Evolutionary conservation across 2,888 invertebrate genomes (phyloP), one percentile per base, ranked within the genome.

Genomic region (Eudasyphora cyanicolor): DNA sequence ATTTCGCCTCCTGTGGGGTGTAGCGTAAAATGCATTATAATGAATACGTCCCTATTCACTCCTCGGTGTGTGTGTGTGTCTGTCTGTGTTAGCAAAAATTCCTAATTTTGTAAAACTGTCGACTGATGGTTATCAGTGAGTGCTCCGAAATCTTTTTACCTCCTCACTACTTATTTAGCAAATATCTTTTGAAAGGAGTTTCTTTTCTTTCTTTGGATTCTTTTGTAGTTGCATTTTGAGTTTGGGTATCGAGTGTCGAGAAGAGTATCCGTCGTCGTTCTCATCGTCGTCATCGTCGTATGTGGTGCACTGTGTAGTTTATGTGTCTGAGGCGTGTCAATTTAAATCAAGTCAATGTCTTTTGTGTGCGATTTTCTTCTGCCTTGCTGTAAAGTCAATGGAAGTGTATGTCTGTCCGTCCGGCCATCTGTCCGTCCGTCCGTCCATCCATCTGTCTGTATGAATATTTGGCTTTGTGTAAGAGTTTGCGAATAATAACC

Each of bases 291-390:
- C 49, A 8, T 60, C 32, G 60, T 60, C 57, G 29, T 60, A 17
- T 60, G 67, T n/a, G n/a, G n/a, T n/a, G n/a, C n/a, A n/a, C n/a
- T n/a, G n/a, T n/a, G n/a, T 82, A 82, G 80, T 86, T 86, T 86
- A 86, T 86, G 86, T 78, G 86, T 86, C 86, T 85, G 86, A 82
- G 82, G 84, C 84, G 81, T 84, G 84, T 84, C 85, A 84, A 86
- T 85, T 86, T 83, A 83, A 82, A 85, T 84, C 84, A 79, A 82
- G 84, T 82, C 84, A 78, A 84, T 80, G 83, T 77, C 77, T 80
- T 76, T 67, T 45, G 42, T 82, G 82, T 79, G 76, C 51, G 77
- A 82, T 82, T 82, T 67, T 84, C 17, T 76, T 10, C n/a, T 60
- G 27, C 24, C 45, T n/a, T 38, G 54, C 19, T 29, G 77, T 45